Evolutionary conservation across 1,140 invertebrate genomes (phyloP).

Genomic region (Charaxes varanes): DNA sequence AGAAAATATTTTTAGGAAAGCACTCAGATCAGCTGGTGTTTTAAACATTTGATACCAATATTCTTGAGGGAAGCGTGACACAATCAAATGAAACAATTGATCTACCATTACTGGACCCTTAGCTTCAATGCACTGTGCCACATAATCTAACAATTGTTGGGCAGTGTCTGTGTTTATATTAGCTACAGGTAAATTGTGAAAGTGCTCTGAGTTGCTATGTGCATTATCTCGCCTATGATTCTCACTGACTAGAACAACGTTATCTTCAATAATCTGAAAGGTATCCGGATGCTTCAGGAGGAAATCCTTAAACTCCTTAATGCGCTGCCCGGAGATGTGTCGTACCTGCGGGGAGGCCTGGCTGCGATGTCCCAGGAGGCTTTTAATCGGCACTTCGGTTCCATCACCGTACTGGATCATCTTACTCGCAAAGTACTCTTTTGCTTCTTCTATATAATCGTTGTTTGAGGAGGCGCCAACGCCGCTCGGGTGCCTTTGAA

Average conservation of each 20-base stretch:
- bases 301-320: slow-evolving; percentile 95
- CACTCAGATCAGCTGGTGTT: slow-evolving; percentile 87
- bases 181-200: slow-evolving; percentile 80
- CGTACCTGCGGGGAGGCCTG: slow-evolving; percentile 96
- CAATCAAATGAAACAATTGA: slow-evolving; percentile 87
- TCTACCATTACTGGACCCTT: slow-evolving; percentile 89
- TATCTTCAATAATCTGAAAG: slow-evolving; percentile 92
- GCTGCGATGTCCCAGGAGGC: slow-evolving; percentile 92
- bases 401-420: slow-evolving; percentile 91
- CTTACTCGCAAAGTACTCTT: slow-evolving; percentile 95
- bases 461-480: slow-evolving; percentile 77
- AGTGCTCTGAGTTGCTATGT: slow-evolving; percentile 75
- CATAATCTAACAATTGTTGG: slow-evolving; percentile 84
- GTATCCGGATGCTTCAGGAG: slow-evolving; percentile 88
- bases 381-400: slow-evolving; percentile 94
- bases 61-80: slow-evolving; percentile 84
- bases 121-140: slow-evolving; percentile 83
- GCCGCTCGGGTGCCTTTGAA: slow-evolving; percentile 74
- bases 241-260: slow-evolving; percentile 78
- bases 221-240: slow-evolving; percentile 75
- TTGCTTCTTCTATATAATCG: slow-evolving; percentile 93
- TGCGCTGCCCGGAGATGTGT: slow-evolving; percentile 95
- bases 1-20: slow-evolving; percentile 92
- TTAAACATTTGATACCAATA: slow-evolving; percentile 90
- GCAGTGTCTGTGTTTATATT: slow-evolving; percentile 88